Conservation (phyloP, 2,888 invertebrate genomes). For the Mythimna impura region DNA sequence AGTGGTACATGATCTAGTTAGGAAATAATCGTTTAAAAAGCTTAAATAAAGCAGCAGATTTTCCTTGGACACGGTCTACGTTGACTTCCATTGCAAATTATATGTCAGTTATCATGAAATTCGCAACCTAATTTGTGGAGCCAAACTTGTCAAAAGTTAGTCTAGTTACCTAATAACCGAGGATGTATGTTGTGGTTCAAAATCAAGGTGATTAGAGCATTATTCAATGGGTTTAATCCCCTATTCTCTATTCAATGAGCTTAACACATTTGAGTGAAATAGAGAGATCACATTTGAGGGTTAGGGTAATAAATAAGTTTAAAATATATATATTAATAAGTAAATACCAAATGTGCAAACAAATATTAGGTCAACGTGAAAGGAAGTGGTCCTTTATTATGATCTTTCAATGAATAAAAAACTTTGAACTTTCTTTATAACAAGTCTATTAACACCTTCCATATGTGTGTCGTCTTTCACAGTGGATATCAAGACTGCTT, state of each 20-base stretch:
- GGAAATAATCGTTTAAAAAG: background rate
- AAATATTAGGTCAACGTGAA: too few species aligned
- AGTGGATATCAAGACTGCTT: conserved; percentile 3
- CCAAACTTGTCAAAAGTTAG: too few species aligned
- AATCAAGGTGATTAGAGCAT: background rate
- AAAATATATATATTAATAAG: too few species aligned
- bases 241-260: too few species aligned
- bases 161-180: too few species aligned
- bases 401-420: background rate
- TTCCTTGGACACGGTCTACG: background rate
- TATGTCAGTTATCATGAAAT: background rate
- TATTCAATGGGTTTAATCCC: too few species aligned
- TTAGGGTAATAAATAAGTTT: too few species aligned
- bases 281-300: too few species aligned
- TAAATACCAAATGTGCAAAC: too few species aligned
- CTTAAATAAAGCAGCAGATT: too few species aligned
- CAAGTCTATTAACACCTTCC: conserved; percentile 11
- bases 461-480: background rate
- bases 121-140: background rate
- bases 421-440: conserved; percentile 1
- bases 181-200: conserved; percentile 6
- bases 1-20: background rate
- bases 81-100: background rate
- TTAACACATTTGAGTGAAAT: too few species aligned
- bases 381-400: too few species aligned